Evolutionary conservation across 2,113 vertebrate genomes (phyloP).

Genomic region (Lamprologus tigripictilis): DNA sequence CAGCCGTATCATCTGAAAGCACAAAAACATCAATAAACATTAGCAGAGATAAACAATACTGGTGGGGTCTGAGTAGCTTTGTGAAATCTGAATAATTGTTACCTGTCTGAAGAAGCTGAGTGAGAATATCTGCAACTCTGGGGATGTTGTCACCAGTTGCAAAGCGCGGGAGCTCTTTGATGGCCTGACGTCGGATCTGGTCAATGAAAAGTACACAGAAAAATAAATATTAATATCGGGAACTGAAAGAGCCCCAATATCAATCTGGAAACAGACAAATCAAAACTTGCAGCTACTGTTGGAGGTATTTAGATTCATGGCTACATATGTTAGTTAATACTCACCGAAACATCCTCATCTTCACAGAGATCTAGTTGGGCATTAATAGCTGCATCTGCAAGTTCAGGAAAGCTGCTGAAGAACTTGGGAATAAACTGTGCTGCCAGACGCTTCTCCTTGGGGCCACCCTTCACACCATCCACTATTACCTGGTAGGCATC

Average conservation of each 20-base stretch:
- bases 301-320: background rate
- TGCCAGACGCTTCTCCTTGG: constrained; percentile 95
- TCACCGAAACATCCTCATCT: constrained; percentile 97
- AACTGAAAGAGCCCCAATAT: background rate
- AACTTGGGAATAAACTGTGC: constrained; percentile 99
- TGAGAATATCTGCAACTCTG: constrained; percentile 92
- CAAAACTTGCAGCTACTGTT: background rate
- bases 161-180: constrained; percentile 95
- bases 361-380: constrained; percentile 97
- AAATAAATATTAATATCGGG: background rate
- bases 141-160: constrained; percentile 93
- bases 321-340: constrained; percentile 13
- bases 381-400: constrained; percentile 94
- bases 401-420: constrained; percentile 94
- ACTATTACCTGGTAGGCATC: constrained; percentile 93
- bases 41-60: background rate
- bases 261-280: background rate
- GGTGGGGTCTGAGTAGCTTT: background rate
- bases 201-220: background rate
- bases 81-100: background rate
- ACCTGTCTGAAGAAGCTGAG: constrained; percentile 96
- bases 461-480: constrained; percentile 93
- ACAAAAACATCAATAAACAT: background rate
- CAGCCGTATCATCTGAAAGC: constrained; percentile 87
- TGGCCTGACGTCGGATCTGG: constrained; percentile 93